Base-by-base conservation (phyloP, 2,797 vertebrate genomes). In the Euphonia xanthogaster region DNA sequence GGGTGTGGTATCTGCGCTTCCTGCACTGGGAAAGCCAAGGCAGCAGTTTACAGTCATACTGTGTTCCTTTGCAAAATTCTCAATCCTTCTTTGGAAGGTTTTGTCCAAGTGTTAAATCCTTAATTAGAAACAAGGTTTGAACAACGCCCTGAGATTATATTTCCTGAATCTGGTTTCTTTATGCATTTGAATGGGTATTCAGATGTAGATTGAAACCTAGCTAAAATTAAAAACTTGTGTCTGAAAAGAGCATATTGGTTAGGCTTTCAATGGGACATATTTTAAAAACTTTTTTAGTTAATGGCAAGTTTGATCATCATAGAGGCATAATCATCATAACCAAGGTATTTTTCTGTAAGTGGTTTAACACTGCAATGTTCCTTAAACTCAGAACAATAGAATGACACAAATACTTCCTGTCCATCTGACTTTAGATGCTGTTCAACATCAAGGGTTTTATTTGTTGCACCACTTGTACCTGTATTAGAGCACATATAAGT, bases 21-120 rank as follows among this genome's bases (percentile, higher is more conserved):
- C 95, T 93, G 92, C 78, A 22, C 62, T 90, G 62, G 58, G 47
- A 83, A 62, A 80, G 68, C 76, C 91, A 92, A 94, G 61, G 63
- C 86, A 92, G 72, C 65, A 61, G 57, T 70, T 94, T 77, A 37
- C 12, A 86, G 71, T 77, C 35, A 10, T 71, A 8, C 62, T 68
- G 57, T 87, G 75, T 77, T 95, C 86, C 68, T 91, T 80, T 91
- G 61, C 74, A 88, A 47, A 91, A 67, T 82, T 86, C 61, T 89
- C 61, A 76, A 14, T 91, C 78, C 72, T 55, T 5, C 13, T 65
- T 65, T 89, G 87, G 76, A 86, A 58, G 31, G 23, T 88, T 47
- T 37, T 68, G 72, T 77, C 68, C 65, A 80, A 89, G 25, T 87
- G 45, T 57, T 67, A 79, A 85, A 65, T 72, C 58, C 37, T 65